These are phyloP conservation scores for Rattus norvegicus DNA, from an alignment of 2,113 vertebrate species.

Conservation along the genomic window DNA sequence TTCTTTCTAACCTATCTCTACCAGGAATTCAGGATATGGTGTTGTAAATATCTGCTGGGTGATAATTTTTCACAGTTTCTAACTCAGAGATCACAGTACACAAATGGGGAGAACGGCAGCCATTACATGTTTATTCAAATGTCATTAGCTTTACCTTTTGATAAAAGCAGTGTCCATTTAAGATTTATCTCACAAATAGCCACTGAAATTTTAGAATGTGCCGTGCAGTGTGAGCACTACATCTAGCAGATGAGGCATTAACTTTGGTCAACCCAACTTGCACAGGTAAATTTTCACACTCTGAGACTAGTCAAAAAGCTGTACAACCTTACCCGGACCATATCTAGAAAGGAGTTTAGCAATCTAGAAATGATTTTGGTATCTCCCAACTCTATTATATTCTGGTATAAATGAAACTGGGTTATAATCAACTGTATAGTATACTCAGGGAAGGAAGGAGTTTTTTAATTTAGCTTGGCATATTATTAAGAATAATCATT, in stretches of 20 bases:
- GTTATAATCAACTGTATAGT: slow-evolving; percentile 8
- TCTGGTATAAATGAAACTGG: slow-evolving; percentile 11
- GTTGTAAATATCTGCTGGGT: slow-evolving; percentile 36
- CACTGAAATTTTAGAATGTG: not conserved
- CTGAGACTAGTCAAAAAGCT: not conserved
- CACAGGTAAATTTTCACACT: not conserved
- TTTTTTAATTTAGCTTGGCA: not conserved
- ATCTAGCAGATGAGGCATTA: not conserved
- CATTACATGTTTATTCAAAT: slow-evolving; percentile 27
- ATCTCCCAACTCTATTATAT: not conserved
- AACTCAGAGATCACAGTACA: slow-evolving; percentile 13
- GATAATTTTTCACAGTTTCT: not conserved
- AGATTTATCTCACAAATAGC: not conserved
- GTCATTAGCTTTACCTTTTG: slow-evolving; percentile 1
- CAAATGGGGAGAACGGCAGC: not conserved
- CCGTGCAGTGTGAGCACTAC: not conserved
- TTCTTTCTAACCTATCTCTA: not conserved
- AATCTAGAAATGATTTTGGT: not conserved
- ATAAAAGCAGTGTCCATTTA: not conserved
- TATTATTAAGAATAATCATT: slow-evolving; percentile 28
- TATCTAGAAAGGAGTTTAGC: not conserved
- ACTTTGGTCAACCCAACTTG: slow-evolving; percentile 3
- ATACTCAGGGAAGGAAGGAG: not conserved
- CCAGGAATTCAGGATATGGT: not conserved
- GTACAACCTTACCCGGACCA: not conserved